Evolutionary conservation across 2,113 vertebrate species (phyloP), one percentile per base, ranked within the genome.

Genomic region (Platichthys flesus): DNA sequence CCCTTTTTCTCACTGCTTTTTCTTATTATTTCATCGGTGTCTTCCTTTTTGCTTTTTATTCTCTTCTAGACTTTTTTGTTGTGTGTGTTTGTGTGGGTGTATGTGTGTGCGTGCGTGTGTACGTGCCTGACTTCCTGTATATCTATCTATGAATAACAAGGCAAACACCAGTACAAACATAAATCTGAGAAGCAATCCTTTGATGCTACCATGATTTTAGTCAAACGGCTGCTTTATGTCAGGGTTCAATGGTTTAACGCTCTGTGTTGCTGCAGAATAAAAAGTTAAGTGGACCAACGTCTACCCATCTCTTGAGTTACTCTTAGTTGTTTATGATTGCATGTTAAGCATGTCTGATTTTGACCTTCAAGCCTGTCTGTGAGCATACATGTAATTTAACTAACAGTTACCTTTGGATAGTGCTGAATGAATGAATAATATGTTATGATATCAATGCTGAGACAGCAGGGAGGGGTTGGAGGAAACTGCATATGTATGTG

Each of bases 1-100:
- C 89, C 75, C 89, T 93, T 89, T 94, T 95, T 95, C 94, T 93
- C 94, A 85, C 91, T 94, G 94, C 95, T 93, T 95, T 95, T 76
- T 93, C 94, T 95, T 85, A 85, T 91, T 84, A 89, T 89, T 86
- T 86, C 55, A 82, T 80, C 80, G 77, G 76, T 72, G 82, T 83
- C 66, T 82, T 82, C 35, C 61, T 56, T 31, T 59, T 4, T n/a
- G 61, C 65, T 62, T 71, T 64, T 67, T 35, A 63, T 70, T 84
- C 28, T 57, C 28, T 59, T 74, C 21, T 4, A 14, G 20, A 54
- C 9, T 40, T 4, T 12, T 16, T 24, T 24, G 2, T 24, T 59
- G 54, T 47, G 59, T 23, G 28, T 58, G 56, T 47, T 47, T 52
- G 23, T 45, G n/a, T 47, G 35, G 70, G 45, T 69, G 40, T 26